phyloP scores from a whole-genome alignment of 92 coral and sea anemone species.

The Umimayanthus chanpuru region DNA sequence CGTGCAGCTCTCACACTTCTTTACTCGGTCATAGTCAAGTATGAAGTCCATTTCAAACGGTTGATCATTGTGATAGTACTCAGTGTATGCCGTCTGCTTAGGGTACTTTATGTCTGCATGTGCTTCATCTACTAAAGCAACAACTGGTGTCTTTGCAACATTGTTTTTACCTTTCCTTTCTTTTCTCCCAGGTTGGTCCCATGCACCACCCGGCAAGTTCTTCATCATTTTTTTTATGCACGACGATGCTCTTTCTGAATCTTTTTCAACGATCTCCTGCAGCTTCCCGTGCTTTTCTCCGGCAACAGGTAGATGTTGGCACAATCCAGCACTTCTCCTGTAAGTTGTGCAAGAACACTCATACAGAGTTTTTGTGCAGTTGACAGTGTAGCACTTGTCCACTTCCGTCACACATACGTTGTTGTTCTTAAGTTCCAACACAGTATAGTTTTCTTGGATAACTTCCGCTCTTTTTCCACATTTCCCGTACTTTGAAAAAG shows the following conservation, averaged over 20 bases:
- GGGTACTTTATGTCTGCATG: conserved; percentile 32
- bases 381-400: conserved; percentile 32
- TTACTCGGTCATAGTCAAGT: conserved; percentile 10
- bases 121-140: conserved; percentile 15
- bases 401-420: conserved; percentile 25
- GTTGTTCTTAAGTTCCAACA: conserved; percentile 30
- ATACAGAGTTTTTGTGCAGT: conserved; percentile 23
- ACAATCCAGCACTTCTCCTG: conserved; percentile 22
- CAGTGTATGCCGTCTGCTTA: background rate
- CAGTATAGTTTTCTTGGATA: conserved; percentile 24
- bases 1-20: conserved; percentile 49
- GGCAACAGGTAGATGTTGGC: background rate
- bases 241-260: conserved; percentile 2
- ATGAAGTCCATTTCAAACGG: conserved; percentile 48
- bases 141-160: conserved; percentile 40
- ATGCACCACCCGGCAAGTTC: conserved; percentile 36
- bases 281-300: no score
- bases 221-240: conserved; percentile 25
- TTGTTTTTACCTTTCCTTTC: conserved; percentile 50
- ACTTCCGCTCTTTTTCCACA: conserved; percentile 35
- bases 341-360: conserved; percentile 23
- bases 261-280: no score
- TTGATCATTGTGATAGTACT: conserved; percentile 33
- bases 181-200: conserved; percentile 49
- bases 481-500: conserved; percentile 4